Base-by-base conservation (phyloP, 1,140 invertebrate genomes). In the Drosophila pandora region DNA sequence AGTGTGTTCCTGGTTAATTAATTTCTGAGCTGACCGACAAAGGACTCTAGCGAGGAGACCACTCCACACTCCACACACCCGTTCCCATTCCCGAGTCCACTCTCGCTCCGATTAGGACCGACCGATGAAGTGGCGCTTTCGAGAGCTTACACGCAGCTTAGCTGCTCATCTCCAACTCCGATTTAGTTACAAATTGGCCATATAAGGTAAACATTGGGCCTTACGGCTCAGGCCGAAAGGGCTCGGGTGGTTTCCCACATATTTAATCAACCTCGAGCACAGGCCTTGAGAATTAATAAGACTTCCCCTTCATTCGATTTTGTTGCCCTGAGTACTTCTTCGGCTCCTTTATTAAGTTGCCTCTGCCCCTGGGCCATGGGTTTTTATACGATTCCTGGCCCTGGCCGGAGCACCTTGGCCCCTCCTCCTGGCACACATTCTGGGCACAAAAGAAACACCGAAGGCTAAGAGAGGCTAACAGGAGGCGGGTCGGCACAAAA, bases 171-270 rank as follows among this genome's bases (percentile, higher is more conserved):
- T 69, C 43, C 52, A 32, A 43, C 83, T 78, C 60, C 79, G 77
- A 85, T 82, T 87, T 82, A 82, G 82, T 76, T 82, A 79, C 82
- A 87, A 87, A 87, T 85, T 85, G 85, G 62, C 83, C 79, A 63
- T 39, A 69, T 49, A 69, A 69, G 67, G 67, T 69, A 69, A 70
- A 69, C 64, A 70, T 37, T 57, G 43, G 64, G 32, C 23, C 34
- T 37, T 37, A 12, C 34, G 34, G 34, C 53, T 17, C 17, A 17
- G 17, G 17, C 54, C 30, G 12, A 13, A 56, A 45, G 41, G 56
- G 48, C 61, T 73, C 57, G 59, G 55, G 77, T 69, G 78, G 81
- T 65, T 60, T 68, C 55, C 63, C 62, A 60, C 65, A 82, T 88
- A 82, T 87, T 87, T 87, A 88, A 87, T 87, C 82, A 87, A 72